These are phyloP conservation scores for Eupsilia transversa DNA, from an alignment of 2,888 invertebrate genomes.

Conservation along the genomic window DNA sequence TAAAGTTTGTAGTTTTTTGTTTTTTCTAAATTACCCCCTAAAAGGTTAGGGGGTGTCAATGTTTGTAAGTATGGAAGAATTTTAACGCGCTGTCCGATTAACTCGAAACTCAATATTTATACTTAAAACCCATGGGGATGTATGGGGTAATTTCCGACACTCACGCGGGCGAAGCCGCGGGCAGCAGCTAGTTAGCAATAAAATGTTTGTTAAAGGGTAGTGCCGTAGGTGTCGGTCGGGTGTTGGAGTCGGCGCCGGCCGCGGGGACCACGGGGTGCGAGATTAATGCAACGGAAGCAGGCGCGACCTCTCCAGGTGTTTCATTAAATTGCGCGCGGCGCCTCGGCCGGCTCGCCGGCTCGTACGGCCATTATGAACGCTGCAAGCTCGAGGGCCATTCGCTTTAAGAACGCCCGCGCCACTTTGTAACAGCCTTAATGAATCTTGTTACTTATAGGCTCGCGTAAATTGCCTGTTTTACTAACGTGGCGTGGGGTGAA, in stretches of 20 bases:
- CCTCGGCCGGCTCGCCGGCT: constrained; percentile 86
- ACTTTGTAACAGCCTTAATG: constrained; percentile 90
- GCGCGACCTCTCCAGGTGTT: constrained; percentile 90
- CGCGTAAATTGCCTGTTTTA: constrained; percentile 89
- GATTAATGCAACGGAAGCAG: constrained; percentile 89
- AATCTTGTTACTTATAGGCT: constrained; percentile 90
- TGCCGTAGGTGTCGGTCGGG: constrained; percentile 32
- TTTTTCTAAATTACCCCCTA: no score
- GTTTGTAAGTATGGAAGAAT: no score
- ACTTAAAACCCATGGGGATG: no score
- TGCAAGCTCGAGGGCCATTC: constrained; percentile 90
- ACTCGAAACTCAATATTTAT: no score
- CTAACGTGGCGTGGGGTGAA: constrained; percentile 79
- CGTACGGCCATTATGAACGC: constrained; percentile 89
- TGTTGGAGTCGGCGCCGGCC: constrained; percentile 38
- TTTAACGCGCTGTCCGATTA: no score
- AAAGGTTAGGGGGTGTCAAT: no score
- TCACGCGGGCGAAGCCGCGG: no score
- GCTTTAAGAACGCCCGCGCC: constrained; percentile 90
- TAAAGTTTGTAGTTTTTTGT: no score
- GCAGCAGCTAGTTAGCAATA: no score
- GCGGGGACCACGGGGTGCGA: constrained; percentile 74
- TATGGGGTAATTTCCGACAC: no score
- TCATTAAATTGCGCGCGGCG: constrained; percentile 89
- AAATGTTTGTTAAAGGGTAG: constrained; percentile 26